A percentile compares a stretch with the other conserved stretches of the same genome.
Evolutionary conservation across 2,888 invertebrate species (phyloP).

Genomic region (Drosophila borealis): DNA sequence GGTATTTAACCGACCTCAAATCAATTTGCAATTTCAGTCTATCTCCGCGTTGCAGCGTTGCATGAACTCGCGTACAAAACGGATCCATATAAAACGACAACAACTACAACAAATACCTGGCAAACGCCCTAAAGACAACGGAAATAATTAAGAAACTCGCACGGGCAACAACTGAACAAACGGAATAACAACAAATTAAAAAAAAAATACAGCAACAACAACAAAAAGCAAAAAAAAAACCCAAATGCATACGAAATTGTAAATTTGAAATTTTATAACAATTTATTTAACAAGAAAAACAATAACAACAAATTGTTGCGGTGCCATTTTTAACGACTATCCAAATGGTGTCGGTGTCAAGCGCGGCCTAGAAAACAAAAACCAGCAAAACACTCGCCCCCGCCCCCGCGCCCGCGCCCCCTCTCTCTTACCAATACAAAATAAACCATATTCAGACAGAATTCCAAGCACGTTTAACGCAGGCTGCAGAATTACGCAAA

Average conservation of each 20-base stretch:
- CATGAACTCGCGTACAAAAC: conserved; percentile 78
- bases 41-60: conserved; percentile 85
- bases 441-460: conserved; percentile 17
- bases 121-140: conserved; percentile 51
- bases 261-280: conserved; percentile 48
- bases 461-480: conserved; percentile 56
- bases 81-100: conserved; percentile 37
- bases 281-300: conserved; percentile 37
- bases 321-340: conserved; percentile 63
- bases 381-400: not conserved
- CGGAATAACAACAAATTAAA: conserved; percentile 40
- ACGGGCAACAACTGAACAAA: conserved; percentile 66
- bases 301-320: conserved; percentile 44
- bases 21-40: conserved; percentile 86
- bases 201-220: conserved; percentile 19
- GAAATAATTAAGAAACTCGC: conserved; percentile 69
- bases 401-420: not conserved
- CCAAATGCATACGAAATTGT: conserved; percentile 62
- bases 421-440: not conserved
- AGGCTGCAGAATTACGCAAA: conserved; percentile 73
- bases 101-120: conserved; percentile 33
- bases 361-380: conserved; percentile 76
- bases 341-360: conserved; percentile 76
- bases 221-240: conserved; percentile 37
- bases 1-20: conserved; percentile 86